Base-by-base conservation (phyloP, 2,888 invertebrate species). In the Rhodophaea formosa region DNA sequence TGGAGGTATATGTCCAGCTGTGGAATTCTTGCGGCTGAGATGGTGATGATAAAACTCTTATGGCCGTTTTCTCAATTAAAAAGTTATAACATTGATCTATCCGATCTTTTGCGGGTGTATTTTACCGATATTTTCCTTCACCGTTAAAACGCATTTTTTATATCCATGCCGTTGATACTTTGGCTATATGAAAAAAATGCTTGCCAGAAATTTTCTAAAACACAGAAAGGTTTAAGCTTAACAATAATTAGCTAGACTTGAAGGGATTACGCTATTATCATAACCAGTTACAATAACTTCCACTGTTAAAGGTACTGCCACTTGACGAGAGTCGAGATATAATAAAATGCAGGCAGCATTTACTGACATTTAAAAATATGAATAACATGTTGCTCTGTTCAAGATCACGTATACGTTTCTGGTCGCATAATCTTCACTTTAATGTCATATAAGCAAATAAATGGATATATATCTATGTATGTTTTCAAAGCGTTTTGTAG, bases 361-460 rank as follows among this genome's bases (percentile, higher is more conserved):
- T 68, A 65, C 66, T 70, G 71, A 66, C 68, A 72, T 70, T 71
- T 64, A 68, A 70, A 62, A 64, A 66, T 15, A 39, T 51, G 12
- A 35, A 35, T 51, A 35, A 8, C 15, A 65, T 66, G 62, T 58
- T 64, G 62, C 60, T 65, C 59, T 62, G 60, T 63, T 62, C 61
- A 63, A 64, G 59, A 64, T 64, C 62, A 62, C 53, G 54, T 61
- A 65, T 63, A 69, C 68, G 16, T 35, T 51, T 51, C 35, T 51
- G 51, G 51, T 51, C 51, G 17, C 51, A 17, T 70, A 62, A 62
- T 60, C 55, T 51, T 51, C 15, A 51, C 29, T 30, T 54, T 30
- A 54, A 44, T 45, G 23, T 32, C 32, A 32, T 32, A 49, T 32
- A 14, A 8, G 3, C n/a, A 39, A 0, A n/a, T 39, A 32, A 7